These are phyloP conservation scores for Staurois parvus DNA, from an alignment of 2,797 vertebrate species.

Conservation along the genomic window DNA sequence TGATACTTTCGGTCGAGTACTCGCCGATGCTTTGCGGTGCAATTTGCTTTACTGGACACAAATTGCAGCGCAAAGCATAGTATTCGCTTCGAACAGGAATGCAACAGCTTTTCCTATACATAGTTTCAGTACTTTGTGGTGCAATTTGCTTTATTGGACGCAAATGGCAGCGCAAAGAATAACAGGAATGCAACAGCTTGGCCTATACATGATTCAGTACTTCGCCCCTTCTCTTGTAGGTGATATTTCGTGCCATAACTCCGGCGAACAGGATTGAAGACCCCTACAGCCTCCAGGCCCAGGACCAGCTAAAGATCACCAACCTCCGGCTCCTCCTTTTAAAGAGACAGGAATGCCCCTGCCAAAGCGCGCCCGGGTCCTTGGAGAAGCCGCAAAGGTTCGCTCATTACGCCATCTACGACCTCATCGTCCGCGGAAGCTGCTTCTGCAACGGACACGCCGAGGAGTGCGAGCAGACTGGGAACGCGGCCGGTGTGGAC, in stretches of 20 bases:
- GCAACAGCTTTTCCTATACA: too few species aligned
- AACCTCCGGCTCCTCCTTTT: conserved; percentile 85
- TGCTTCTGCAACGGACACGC: conserved; percentile 91
- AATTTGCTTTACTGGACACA: too few species aligned
- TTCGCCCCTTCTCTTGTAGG: conserved; percentile 70
- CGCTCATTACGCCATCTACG: conserved; percentile 84
- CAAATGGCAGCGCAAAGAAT: too few species aligned
- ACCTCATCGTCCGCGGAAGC: conserved; percentile 84
- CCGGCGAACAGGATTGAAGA: conserved; percentile 76
- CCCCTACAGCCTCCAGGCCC: conserved; percentile 82
- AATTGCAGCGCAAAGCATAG: too few species aligned
- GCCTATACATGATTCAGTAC: too few species aligned
- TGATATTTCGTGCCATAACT: conserved; percentile 84
- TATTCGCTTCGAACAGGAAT: too few species aligned
- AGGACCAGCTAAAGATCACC: conserved; percentile 83
- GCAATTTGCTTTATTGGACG: too few species aligned
- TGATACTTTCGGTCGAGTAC: too few species aligned
- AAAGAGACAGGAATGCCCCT: conserved; percentile 82
- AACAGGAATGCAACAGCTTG: too few species aligned
- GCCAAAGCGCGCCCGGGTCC: conserved; percentile 48
- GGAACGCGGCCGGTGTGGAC: conserved; percentile 44
- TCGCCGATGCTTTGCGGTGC: too few species aligned
- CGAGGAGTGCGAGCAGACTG: conserved; percentile 77
- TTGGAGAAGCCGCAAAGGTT: conserved; percentile 72
- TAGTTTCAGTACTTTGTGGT: too few species aligned